These are phyloP conservation scores for Trissonchulus sp. DNA, from an alignment of 2,888 invertebrate genomes.

Conservation along the genomic window DNA sequence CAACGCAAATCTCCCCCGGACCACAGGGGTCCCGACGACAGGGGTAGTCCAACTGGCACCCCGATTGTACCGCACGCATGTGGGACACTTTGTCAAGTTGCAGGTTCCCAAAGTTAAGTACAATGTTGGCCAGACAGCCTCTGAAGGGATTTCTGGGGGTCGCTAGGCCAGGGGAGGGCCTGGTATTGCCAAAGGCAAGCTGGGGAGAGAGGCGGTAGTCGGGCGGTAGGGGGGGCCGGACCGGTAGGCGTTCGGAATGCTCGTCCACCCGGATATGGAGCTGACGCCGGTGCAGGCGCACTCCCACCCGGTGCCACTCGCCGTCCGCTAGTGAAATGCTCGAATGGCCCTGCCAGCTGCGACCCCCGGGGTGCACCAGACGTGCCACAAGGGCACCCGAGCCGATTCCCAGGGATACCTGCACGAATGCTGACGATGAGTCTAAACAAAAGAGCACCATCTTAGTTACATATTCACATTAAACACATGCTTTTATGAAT, in stretches of 20 bases:
- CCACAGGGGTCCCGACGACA: not conserved
- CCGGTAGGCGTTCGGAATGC: not conserved
- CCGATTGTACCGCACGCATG: not conserved
- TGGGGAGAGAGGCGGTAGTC: not conserved
- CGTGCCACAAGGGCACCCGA: no score
- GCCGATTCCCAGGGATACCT: no score
- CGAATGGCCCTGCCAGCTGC: not conserved
- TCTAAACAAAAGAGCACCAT: no score
- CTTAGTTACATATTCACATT: no score
- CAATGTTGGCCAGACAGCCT: not conserved
- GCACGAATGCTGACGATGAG: no score
- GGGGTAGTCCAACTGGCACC: slow-evolving; percentile 4
- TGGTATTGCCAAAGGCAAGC: not conserved
- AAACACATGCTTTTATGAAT: no score
- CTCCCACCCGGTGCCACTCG: slow-evolving; percentile 8
- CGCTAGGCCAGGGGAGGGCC: no score
- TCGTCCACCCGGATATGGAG: not conserved
- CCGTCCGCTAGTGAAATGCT: not conserved
- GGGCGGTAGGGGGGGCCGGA: not conserved
- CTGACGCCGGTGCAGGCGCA: not conserved
- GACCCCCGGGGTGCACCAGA: no score
- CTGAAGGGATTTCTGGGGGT: no score
- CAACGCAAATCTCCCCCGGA: slow-evolving; percentile 1
- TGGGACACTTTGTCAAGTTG: not conserved
- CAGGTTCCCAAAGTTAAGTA: not conserved